phyloP scores from a whole-genome alignment of 2,888 invertebrate species.

The Leucophenga montana region DNA sequence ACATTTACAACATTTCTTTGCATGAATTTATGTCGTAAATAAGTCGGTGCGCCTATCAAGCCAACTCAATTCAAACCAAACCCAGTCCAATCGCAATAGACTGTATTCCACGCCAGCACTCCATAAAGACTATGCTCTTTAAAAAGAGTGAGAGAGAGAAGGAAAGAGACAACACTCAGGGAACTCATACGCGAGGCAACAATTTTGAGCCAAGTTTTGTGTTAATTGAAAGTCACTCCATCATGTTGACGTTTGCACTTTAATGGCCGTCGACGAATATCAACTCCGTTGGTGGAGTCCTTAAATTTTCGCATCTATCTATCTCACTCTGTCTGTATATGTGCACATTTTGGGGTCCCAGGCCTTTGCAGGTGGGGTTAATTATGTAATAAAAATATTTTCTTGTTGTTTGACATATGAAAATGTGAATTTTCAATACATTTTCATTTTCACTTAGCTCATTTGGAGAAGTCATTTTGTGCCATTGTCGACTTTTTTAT shows the following conservation, averaged over 20 bases:
- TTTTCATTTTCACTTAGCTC: constrained; percentile 41
- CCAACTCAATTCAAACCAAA: not conserved
- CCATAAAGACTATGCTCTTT: too few relatives aligned
- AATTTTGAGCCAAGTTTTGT: not conserved
- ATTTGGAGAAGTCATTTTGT: constrained; percentile 7
- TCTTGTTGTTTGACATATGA: constrained; percentile 50
- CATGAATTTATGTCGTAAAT: constrained; percentile 15
- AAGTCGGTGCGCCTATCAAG: not conserved
- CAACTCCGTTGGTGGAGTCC: constrained; percentile 23
- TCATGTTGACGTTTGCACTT: constrained; percentile 20
- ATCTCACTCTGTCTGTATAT: not conserved
- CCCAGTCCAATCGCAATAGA: not conserved
- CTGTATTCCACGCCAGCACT: not conserved
- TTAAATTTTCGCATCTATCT: constrained; percentile 31
- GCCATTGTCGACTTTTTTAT: constrained; percentile 4
- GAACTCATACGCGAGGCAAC: not conserved
- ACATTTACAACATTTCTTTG: not conserved
- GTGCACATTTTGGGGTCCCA: not conserved
- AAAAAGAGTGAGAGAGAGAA: not conserved
- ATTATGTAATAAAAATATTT: constrained; percentile 62
- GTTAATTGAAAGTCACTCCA: constrained; percentile 27
- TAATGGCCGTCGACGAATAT: constrained; percentile 7
- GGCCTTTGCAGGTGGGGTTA: constrained; percentile 45
- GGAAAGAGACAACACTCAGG: not conserved
- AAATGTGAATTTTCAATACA: constrained; percentile 55